Conservation (phyloP, 2,888 invertebrate species). For the Phengaris arion region DNA sequence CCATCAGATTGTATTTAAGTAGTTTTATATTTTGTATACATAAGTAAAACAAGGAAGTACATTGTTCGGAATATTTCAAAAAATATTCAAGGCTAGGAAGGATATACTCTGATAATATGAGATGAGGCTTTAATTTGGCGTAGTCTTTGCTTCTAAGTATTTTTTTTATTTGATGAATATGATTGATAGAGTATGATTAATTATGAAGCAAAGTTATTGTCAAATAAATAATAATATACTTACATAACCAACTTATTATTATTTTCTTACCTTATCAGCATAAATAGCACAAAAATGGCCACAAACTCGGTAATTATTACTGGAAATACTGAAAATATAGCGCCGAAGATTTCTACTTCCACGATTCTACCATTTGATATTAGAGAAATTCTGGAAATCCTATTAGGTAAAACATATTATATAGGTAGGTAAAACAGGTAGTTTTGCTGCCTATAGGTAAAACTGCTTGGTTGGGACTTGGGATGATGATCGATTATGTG, state of each 20-base stretch:
- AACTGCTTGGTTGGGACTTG: neutral
- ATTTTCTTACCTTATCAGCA: neutral
- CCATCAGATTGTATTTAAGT: too few relatives aligned
- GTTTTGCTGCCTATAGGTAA: neutral
- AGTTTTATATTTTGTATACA: too few relatives aligned
- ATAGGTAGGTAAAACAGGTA: neutral
- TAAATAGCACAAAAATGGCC: neutral
- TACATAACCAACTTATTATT: too few relatives aligned
- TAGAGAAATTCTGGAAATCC: neutral
- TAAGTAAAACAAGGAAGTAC: too few relatives aligned
- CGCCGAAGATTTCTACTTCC: neutral
- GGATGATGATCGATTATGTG: neutral
- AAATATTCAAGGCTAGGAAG: too few relatives aligned
- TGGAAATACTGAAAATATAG: neutral
- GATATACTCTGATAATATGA: too few relatives aligned
- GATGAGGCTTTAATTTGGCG: neutral
- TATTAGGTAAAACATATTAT: neutral
- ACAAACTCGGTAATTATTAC: neutral
- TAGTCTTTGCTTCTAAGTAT: neutral
- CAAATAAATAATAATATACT: too few relatives aligned
- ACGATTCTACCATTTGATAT: neutral
- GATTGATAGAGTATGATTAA: neutral
- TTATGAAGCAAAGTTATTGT: neutral
- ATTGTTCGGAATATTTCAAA: too few relatives aligned
- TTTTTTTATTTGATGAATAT: neutral